Evolutionary conservation across 2,113 vertebrate genomes (phyloP), one percentile per base, ranked within the genome.

Genomic region (Rhodinocichla rosea): DNA sequence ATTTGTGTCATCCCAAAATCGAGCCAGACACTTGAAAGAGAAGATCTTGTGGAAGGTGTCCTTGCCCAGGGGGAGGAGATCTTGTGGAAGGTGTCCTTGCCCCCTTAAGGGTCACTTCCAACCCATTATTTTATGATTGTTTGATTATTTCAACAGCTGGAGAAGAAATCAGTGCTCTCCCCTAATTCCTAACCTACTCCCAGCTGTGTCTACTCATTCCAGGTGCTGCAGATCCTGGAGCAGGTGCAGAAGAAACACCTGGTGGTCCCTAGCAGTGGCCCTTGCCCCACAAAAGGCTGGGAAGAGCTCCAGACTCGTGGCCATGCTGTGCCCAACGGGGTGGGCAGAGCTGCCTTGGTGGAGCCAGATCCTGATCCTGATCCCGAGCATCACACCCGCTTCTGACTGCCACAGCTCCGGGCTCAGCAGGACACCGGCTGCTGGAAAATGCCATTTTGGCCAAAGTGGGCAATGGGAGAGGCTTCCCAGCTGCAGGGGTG

Each of bases 151-250:
- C 57, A 28, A 30, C 7, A 68, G 10, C 63, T 60, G 70, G 32
- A 85, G 57, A 76, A 77, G 26, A 49, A 69, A 23, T 16, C 5
- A 6, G 23, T 35, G 13, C 11, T 73, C 37, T 62, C 19, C 69
- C 39, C 26, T 20, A 45, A 32, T 45, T 35, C 13, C 35, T 10
- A 7, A 57, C 57, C 24, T 7, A 30, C 45, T 81, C 69, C 75
- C 24, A 17, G 4, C 73, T 11, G 47, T 17, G 30, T 33, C 84
- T 27, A 0, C 45, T 63, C 10, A 17, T 84, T 85, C 15, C 89
- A 99, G 99, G 99, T 99, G 88, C 97, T 99, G 80, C 97, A 98
- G 91, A 98, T 99, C 67, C 98, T 99, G 80, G 98, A 98, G 94
- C 95, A 98, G 76, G 98, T 99, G 83, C 98, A 98, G 94, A 98